Conservation (phyloP, 2,797 vertebrate species). For the Bovichtus variegatus region DNA sequence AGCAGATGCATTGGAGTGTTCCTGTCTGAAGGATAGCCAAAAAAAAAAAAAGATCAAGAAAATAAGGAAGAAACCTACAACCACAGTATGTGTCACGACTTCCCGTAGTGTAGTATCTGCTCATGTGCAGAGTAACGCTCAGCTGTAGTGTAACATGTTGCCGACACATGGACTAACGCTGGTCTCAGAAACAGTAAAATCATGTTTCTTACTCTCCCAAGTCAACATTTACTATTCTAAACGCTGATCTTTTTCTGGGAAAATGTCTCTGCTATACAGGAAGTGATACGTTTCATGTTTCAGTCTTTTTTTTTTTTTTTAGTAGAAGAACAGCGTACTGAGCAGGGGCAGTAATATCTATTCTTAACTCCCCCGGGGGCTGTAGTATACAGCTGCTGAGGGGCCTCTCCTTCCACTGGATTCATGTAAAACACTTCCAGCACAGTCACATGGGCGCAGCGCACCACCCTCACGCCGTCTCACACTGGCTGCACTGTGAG, state of each 20-base stretch:
- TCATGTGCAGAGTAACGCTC: not conserved
- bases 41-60: too few relatives aligned
- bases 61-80: not conserved
- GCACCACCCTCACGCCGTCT: not conserved
- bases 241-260: not conserved
- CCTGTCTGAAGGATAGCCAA: not conserved
- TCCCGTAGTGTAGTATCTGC: too few relatives aligned
- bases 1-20: not conserved
- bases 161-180: not conserved
- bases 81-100: too few relatives aligned
- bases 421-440: not conserved
- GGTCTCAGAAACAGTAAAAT: too few relatives aligned
- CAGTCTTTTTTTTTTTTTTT: not conserved
- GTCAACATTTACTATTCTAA: not conserved
- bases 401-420: not conserved
- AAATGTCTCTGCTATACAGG: not conserved
- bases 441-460: not conserved
- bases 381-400: not conserved
- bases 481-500: not conserved
- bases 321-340: not conserved
- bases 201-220: too few relatives aligned
- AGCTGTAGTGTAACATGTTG: not conserved
- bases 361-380: slow-evolving; percentile 5
- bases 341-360: not conserved
- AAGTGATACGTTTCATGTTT: slow-evolving; percentile 2